Evolutionary conservation across 2,888 invertebrate species (phyloP).

Genomic region (Drosophila helvetica): DNA sequence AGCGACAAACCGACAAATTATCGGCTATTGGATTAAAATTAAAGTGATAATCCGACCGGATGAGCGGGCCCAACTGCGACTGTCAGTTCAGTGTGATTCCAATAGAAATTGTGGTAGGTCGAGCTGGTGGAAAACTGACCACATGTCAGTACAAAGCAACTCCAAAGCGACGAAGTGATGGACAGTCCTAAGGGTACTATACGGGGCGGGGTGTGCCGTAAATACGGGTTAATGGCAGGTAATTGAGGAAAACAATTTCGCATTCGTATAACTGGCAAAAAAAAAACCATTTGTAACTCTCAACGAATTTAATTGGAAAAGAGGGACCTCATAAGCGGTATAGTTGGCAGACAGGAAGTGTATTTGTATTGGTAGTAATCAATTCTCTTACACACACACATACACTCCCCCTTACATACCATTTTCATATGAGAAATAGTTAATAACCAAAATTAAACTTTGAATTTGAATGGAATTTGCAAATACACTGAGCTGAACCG

Average conservation of each 20-base stretch:
- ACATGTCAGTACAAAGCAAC: constrained; percentile 71
- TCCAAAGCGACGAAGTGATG: constrained; percentile 74
- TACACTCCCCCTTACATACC: constrained; percentile 36
- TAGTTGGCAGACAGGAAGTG: no score
- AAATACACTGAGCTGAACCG: not conserved
- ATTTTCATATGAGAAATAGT: constrained; percentile 49
- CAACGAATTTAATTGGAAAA: constrained; percentile 53
- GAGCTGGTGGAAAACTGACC: constrained; percentile 58
- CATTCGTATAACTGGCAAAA: constrained; percentile 64
- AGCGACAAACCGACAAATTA: constrained; percentile 23
- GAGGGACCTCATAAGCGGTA: constrained; percentile 55
- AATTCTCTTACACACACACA: constrained; percentile 29
- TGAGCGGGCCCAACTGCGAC: no score
- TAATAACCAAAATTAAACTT: constrained; percentile 56
- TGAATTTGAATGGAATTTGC: constrained; percentile 29
- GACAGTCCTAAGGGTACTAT: not conserved
- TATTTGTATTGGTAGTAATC: no score
- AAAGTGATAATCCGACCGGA: constrained; percentile 29
- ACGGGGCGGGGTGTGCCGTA: constrained; percentile 10
- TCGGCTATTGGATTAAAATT: constrained; percentile 7
- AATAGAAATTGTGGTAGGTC: constrained; percentile 59
- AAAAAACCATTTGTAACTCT: constrained; percentile 29
- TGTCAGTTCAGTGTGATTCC: constrained; percentile 36
- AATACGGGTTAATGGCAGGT: constrained; percentile 55
- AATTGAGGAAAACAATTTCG: constrained; percentile 60